These are phyloP conservation scores for Nomia melanderi DNA, from an alignment of 1,140 invertebrate genomes.

Conservation along the genomic window DNA sequence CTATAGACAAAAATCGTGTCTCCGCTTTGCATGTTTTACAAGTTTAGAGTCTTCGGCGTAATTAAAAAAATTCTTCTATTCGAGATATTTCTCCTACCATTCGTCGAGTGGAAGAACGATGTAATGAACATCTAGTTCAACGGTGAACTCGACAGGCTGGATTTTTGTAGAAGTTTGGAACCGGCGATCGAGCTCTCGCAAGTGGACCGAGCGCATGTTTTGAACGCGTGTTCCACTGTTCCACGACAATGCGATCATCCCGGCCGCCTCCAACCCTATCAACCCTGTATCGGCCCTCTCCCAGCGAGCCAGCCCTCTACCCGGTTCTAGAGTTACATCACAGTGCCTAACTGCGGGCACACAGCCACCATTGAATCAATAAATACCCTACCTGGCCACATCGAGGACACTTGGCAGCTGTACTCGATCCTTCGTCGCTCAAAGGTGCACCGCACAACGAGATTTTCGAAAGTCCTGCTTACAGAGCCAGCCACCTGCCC, in stretches of 20 bases:
- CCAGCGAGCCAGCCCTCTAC: slow-evolving; percentile 16
- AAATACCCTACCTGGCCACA: slow-evolving; percentile 59
- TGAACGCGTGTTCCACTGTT: neutral
- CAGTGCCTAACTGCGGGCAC: slow-evolving; percentile 52
- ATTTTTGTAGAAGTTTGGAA: neutral
- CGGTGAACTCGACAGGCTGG: too few relatives aligned
- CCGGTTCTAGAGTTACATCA: slow-evolving; percentile 63
- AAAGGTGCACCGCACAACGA: slow-evolving; percentile 42
- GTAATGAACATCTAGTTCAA: too few relatives aligned
- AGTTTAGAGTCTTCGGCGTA: too few relatives aligned
- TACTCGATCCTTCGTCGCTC: slow-evolving; percentile 24
- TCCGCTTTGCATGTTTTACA: too few relatives aligned
- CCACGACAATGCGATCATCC: slow-evolving; percentile 8
- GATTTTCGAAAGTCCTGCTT: slow-evolving; percentile 34
- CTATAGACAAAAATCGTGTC: too few relatives aligned
- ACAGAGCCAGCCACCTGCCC: slow-evolving; percentile 18
- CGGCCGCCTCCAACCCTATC: slow-evolving; percentile 16
- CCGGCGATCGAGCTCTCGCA: neutral
- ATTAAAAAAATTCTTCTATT: too few relatives aligned
- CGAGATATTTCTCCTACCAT: too few relatives aligned
- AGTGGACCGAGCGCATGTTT: slow-evolving; percentile 18
- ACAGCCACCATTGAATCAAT: slow-evolving; percentile 64
- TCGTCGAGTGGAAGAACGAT: too few relatives aligned
- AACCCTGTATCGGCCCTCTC: slow-evolving; percentile 15
- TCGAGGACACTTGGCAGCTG: slow-evolving; percentile 55